phyloP scores from a whole-genome alignment of 1,140 invertebrate genomes.

The Heterodera carotae region DNA sequence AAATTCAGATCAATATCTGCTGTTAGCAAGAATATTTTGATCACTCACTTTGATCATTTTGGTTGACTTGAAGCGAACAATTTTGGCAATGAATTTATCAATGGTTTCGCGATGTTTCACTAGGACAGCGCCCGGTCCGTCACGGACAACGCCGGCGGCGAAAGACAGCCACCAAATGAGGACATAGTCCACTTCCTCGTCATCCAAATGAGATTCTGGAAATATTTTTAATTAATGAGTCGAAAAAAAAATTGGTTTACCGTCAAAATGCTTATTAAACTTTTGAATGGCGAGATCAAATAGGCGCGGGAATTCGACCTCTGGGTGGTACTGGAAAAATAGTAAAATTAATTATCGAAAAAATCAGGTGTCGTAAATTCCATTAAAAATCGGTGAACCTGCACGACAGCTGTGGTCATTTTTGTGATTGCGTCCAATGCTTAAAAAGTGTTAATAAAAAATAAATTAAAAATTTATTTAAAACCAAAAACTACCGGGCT shows the following conservation, averaged over 20 bases:
- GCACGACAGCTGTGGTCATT: constrained; percentile 3
- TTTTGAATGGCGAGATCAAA: constrained; percentile 30
- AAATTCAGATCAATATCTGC: no score
- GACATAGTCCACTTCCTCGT: constrained; percentile 57
- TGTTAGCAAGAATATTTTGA: no score
- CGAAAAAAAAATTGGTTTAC: not conserved
- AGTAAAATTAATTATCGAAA: constrained; percentile 13
- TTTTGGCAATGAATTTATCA: constrained; percentile 32
- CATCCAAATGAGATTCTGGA: constrained; percentile 53
- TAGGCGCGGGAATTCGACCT: constrained; percentile 22
- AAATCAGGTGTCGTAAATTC: not conserved
- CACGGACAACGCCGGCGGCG: constrained; percentile 37
- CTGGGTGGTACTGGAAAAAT: constrained; percentile 39
- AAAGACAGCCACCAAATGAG: constrained; percentile 59
- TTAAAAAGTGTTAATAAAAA: not conserved
- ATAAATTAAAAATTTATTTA: not conserved
- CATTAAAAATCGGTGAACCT: not conserved
- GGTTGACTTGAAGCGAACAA: constrained; percentile 44
- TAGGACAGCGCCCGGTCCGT: constrained; percentile 34
- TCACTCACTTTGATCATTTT: constrained; percentile 44
- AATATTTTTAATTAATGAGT: constrained; percentile 10
- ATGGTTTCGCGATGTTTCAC: constrained; percentile 30
- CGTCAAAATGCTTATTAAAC: constrained; percentile 28
- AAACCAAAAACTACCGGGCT: not conserved
- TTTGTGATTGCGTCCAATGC: constrained; percentile 25